Evolutionary conservation across 2,113 vertebrate species (phyloP).

Genomic region (Corythoichthys intestinalis): DNA sequence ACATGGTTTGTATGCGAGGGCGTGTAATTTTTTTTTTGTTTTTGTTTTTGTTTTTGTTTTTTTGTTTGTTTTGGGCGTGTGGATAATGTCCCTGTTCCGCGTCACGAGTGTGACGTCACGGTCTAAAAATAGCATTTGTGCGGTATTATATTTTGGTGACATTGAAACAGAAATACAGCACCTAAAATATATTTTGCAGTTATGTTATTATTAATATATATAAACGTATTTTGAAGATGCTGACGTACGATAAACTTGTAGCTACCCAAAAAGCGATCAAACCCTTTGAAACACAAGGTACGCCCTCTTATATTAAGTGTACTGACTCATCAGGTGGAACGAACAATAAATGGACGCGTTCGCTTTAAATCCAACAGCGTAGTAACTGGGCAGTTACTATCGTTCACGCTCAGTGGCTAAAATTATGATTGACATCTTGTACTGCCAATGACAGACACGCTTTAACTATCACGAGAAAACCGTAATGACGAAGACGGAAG

Average conservation of each 20-base stretch:
- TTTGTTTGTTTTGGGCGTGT: no score
- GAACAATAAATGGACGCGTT: neutral
- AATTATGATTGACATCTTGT: neutral
- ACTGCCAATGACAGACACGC: neutral
- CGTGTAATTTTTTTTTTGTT: no score
- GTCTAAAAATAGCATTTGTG: no score
- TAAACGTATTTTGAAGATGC: neutral
- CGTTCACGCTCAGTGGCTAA: neutral
- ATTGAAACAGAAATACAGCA: neutral
- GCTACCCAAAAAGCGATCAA: neutral
- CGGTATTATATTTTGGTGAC: neutral
- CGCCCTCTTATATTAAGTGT: neutral
- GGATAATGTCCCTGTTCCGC: no score
- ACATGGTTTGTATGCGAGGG: no score
- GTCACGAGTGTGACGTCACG: no score
- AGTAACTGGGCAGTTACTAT: neutral
- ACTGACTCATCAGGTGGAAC: neutral
- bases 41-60: no score
- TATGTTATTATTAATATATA: neutral
- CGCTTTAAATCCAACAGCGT: neutral
- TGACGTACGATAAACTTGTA: no score
- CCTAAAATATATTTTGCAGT: no score
- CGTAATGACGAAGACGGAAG: conserved; percentile 31
- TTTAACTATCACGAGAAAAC: neutral
- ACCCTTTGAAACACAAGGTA: neutral